phyloP scores from a whole-genome alignment of 2,888 invertebrate species.

The Cremastinae sp. region DNA sequence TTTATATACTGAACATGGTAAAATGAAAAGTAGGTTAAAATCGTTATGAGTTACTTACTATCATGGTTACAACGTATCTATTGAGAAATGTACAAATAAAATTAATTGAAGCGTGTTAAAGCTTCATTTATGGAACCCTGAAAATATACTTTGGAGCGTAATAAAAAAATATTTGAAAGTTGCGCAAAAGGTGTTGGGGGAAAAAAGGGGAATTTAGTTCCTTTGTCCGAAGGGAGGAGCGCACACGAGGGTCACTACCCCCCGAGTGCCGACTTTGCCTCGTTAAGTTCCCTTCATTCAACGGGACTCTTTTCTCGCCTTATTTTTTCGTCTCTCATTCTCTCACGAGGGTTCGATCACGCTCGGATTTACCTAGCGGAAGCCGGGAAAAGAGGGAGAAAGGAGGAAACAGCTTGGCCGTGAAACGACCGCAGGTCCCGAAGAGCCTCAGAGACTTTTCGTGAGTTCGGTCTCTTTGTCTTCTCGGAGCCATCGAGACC shows the following conservation, averaged over 20 bases:
- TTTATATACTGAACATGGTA: no score
- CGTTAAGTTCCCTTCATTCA: constrained; percentile 29
- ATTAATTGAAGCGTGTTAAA: no score
- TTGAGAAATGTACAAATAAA: no score
- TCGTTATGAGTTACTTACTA: no score
- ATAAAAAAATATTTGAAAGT: neutral
- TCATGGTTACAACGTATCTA: no score
- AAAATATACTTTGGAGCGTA: neutral
- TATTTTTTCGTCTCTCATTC: neutral
- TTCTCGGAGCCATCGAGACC: constrained; percentile 46
- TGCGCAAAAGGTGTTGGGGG: constrained; percentile 2
- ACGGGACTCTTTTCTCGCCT: constrained; percentile 6
- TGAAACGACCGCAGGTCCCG: constrained; percentile 49
- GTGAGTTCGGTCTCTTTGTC: constrained; percentile 52
- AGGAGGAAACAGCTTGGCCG: constrained; percentile 49
- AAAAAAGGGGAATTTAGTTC: constrained; percentile 32
- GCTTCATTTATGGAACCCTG: no score
- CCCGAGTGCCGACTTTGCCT: constrained; percentile 35
- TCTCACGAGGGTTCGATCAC: constrained; percentile 39
- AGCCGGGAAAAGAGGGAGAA: constrained; percentile 12
- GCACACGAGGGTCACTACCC: constrained; percentile 41
- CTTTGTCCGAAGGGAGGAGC: constrained; percentile 43
- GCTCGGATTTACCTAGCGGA: constrained; percentile 46
- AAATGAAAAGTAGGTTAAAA: no score
- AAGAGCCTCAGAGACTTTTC: constrained; percentile 39